Evolutionary conservation across 2,113 vertebrate species (phyloP), one percentile per base, ranked within the genome.

Genomic region (Marcusenius ussheri): DNA sequence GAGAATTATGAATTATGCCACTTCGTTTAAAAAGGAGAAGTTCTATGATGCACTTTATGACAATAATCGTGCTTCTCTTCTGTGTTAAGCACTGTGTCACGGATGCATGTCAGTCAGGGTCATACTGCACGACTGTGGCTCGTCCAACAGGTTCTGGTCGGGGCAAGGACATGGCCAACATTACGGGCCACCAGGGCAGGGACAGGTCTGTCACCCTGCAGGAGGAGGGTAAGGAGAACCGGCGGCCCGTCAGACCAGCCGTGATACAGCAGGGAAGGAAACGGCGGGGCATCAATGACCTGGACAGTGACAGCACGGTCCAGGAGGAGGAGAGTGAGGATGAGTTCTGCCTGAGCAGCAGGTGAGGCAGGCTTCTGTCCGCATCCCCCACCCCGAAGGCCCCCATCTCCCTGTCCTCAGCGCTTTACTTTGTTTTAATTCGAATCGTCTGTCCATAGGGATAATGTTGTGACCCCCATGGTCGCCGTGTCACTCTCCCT

Each of bases 261-360:
- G 92, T 94, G 21, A 94, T 93, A 0, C 77, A 92, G 0, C 95
- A 96, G 0, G 95, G 97, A 46, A 98, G 95, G 96, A 98, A 98
- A 94, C 97, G 95, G 91, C 95, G 98, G 94, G 94, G 98, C 89
- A 96, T 99, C 0, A 99, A 99, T 0, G 98, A 99, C 93, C 93
- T 99, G 91, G 98, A 99, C 90, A 99, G 98, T 2, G 98, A 99
- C 92, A 99, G 98, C 93, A 99, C 98, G 0, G 93, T 96, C 45
- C 97, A 97, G 49, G 97, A 97, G 85, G 97, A 97, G 1, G 98
- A 99, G 94, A 99, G 98, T 0, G 98, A 99, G 90, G 98, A 99
- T 3, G 98, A 99, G 84, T 99, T 99, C 93, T 97, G 97, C 95
- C 96, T 99, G 92, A 99, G 98, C 35, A 97, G 98, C 56, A 98